phyloP scores from a whole-genome alignment of 2,113 vertebrate genomes.

The Falcunculus frontatus region DNA sequence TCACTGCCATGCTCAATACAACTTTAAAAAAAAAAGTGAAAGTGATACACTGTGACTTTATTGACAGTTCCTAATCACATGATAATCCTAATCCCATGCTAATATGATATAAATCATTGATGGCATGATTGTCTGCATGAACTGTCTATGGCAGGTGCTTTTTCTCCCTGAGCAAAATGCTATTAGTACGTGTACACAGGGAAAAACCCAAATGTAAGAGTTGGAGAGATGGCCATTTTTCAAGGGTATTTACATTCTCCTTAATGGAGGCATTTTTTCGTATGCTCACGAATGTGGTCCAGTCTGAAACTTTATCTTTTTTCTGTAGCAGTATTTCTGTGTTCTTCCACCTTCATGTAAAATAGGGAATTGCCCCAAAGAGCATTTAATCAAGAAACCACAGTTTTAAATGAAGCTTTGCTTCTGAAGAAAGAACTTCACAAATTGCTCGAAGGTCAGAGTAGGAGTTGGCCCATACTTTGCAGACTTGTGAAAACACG shows the following conservation, averaged over 20 bases:
- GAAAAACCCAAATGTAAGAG: neutral
- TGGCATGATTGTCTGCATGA: neutral
- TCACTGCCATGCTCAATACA: neutral
- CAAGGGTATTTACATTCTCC: neutral
- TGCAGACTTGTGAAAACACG: neutral
- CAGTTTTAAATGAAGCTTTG: neutral
- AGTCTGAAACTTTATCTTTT: neutral
- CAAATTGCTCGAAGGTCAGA: neutral
- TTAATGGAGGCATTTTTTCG: neutral
- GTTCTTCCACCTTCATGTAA: neutral
- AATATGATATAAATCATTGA: neutral
- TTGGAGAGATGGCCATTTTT: neutral
- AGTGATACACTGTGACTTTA: neutral
- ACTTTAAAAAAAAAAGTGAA: neutral
- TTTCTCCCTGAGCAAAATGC: neutral
- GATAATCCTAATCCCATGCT: neutral
- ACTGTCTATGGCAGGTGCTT: neutral
- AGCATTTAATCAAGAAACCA: neutral
- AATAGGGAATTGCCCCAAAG: neutral
- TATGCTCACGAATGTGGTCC: neutral
- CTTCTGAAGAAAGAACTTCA: neutral
- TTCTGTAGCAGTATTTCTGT: neutral
- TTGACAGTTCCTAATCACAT: neutral
- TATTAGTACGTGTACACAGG: neutral
- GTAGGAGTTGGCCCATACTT: neutral